A percentile compares a stretch with the other conserved stretches of the same genome.
phyloP scores from a whole-genome alignment of 2,888 invertebrate genomes.

The Melieria crassipennis region DNA sequence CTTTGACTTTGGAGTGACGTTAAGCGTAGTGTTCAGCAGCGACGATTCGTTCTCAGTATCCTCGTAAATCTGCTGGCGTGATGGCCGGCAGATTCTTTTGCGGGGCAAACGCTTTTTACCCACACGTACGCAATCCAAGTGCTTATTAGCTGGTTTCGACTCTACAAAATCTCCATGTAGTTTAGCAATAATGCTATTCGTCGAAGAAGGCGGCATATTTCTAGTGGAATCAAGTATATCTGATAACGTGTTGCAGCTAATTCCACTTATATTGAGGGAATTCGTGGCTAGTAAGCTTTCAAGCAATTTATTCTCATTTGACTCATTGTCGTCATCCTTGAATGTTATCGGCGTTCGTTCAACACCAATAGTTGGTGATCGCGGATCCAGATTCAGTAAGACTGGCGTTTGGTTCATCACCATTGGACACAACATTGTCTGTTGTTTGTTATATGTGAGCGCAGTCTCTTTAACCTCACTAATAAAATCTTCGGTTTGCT shows the following conservation, averaged over 20 bases:
- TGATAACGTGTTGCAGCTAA: conserved; percentile 34
- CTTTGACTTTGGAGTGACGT: conserved; percentile 42
- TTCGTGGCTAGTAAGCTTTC: conserved; percentile 57
- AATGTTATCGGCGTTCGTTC: conserved; percentile 62
- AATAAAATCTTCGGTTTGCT: conserved; percentile 18
- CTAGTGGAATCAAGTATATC: no score
- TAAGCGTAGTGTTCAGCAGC: conserved; percentile 40
- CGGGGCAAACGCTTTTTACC: conserved; percentile 45
- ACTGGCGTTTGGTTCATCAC: conserved; percentile 40
- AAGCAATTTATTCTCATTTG: conserved; percentile 58
- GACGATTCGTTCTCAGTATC: conserved; percentile 46
- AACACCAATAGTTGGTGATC: conserved; percentile 60
- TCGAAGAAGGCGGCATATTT: background rate
- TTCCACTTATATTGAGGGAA: conserved; percentile 54
- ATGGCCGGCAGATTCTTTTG: conserved; percentile 43
- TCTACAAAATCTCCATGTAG: no score
- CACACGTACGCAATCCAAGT: conserved; percentile 55
- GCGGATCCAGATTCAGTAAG: conserved; percentile 54
- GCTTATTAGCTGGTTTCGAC: conserved; percentile 45
- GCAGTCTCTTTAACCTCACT: background rate
- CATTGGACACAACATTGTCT: conserved; percentile 48
- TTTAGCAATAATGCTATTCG: no score
- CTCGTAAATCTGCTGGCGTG: conserved; percentile 50
- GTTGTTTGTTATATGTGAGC: conserved; percentile 47
- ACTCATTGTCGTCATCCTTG: conserved; percentile 53